Evolutionary conservation across 2,797 vertebrate species (phyloP), one percentile per base, ranked within the genome.

Genomic region (Periparus ater): DNA sequence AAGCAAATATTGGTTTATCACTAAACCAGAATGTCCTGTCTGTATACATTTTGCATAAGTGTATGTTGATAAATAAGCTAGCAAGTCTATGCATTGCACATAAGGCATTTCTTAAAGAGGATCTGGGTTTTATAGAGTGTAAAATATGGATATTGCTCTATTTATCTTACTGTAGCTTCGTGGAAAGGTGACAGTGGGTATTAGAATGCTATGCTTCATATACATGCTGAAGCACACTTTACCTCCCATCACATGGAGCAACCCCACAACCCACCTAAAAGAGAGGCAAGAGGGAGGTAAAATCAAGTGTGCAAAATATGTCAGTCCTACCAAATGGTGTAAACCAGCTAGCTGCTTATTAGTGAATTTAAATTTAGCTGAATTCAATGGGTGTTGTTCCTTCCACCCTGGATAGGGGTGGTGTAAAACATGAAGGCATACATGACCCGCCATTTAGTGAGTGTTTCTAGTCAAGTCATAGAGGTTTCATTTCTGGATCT

Each of bases 71-170:
- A 98, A 97, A 97, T 98, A 98, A 98, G 96, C 67, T 97, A 96
- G 93, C 93, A 96, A 77, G 68, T 47, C 32, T 94, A 96, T 96
- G 94, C 93, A 91, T 95, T 97, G 85, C 95, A 94, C 84, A 87
- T 96, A 96, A 97, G 86, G 34, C 73, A 72, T 95, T 96, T 93
- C 93, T 93, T 96, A 92, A 96, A 97, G 88, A 94, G 79, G 77
- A 95, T 96, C 92, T 96, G 93, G 93, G 89, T 97, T 98, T 98
- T 98, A 98, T 97, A 98, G 97, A 97, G 96, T 98, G 96, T 98
- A 98, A 98, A 98, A 96, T 98, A 97, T 96, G 92, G 82, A 96
- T 98, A 98, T 97, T 97, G 96, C 95, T 97, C 96, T 97, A 98
- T 98, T 97, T 98, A 98, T 98, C 97, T 98, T 97, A 96, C 97